Evolutionary conservation across 2,113 vertebrate species (phyloP).

Genomic region (Nicator chloris): DNA sequence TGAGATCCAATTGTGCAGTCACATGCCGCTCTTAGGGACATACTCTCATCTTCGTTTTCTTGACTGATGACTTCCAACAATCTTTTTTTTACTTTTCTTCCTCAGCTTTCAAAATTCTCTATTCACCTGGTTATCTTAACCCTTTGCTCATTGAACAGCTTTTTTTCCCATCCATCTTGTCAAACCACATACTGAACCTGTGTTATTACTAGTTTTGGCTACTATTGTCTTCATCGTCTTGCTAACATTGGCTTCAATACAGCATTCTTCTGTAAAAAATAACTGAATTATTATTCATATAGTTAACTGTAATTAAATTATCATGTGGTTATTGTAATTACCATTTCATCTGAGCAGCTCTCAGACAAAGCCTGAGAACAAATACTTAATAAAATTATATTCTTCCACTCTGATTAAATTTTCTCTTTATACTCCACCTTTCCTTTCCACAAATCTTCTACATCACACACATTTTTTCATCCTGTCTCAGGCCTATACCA

Average conservation of each 20-base stretch:
- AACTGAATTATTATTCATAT: neutral
- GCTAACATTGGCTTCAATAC: neutral
- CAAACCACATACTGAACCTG: neutral
- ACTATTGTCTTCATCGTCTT: neutral
- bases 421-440: neutral
- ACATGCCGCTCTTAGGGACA: neutral
- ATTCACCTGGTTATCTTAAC: neutral
- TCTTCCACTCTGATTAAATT: neutral
- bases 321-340: neutral
- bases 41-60: neutral
- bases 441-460: neutral
- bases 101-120: neutral
- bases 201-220: neutral
- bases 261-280: neutral
- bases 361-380: neutral
- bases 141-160: neutral
- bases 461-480: neutral
- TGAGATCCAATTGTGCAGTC: neutral
- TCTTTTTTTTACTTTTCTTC: neutral
- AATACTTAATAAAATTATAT: constrained; percentile 1
- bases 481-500: neutral
- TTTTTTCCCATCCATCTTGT: neutral
- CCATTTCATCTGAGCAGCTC: neutral
- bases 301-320: constrained; percentile 17
- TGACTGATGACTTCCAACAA: neutral